Percentiles rank a stretch among this genome's conserved stretches.
Conservation (phyloP, 2,888 invertebrate genomes). For the Achlya flavicornis region DNA sequence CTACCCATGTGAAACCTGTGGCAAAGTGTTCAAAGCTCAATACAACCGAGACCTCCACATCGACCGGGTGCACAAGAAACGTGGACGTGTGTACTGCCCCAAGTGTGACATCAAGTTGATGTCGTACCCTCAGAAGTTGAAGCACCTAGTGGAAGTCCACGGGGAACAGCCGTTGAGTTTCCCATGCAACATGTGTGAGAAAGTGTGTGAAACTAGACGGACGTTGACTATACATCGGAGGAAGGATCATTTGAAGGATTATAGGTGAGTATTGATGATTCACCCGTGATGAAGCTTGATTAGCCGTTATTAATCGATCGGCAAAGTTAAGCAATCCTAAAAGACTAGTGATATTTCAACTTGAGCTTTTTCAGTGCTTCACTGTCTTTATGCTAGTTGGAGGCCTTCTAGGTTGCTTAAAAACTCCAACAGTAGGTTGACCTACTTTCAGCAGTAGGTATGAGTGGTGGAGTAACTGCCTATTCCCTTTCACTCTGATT, state of each 20-base stretch:
- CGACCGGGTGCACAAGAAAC: constrained; percentile 66
- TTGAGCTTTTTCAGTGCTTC: too few relatives aligned
- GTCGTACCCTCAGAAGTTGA: constrained; percentile 74
- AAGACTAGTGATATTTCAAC: too few relatives aligned
- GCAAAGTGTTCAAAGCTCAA: constrained; percentile 68
- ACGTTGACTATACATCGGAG: constrained; percentile 68
- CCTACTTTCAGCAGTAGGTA: too few relatives aligned
- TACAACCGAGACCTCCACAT: constrained; percentile 56
- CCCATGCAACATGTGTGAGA: constrained; percentile 65
- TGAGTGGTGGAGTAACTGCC: too few relatives aligned
- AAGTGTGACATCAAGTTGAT: constrained; percentile 72
- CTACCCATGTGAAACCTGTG: constrained; percentile 70
- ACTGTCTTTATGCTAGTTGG: too few relatives aligned
- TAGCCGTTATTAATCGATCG: too few relatives aligned
- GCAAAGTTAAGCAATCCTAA: too few relatives aligned
- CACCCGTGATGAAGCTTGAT: background rate
- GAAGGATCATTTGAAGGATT: constrained; percentile 74
- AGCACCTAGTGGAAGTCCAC: constrained; percentile 73
- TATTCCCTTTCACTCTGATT: too few relatives aligned
- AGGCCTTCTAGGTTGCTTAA: too few relatives aligned
- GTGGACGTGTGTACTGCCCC: constrained; percentile 71
- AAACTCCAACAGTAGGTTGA: too few relatives aligned
- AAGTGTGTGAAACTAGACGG: constrained; percentile 63
- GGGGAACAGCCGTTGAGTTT: constrained; percentile 68
- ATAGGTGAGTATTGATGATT: constrained; percentile 46